A percentile compares a stretch with the other conserved stretches of the same genome.
Evolutionary conservation across 1,140 invertebrate genomes (phyloP).

Genomic region (Drosophila repletoides): DNA sequence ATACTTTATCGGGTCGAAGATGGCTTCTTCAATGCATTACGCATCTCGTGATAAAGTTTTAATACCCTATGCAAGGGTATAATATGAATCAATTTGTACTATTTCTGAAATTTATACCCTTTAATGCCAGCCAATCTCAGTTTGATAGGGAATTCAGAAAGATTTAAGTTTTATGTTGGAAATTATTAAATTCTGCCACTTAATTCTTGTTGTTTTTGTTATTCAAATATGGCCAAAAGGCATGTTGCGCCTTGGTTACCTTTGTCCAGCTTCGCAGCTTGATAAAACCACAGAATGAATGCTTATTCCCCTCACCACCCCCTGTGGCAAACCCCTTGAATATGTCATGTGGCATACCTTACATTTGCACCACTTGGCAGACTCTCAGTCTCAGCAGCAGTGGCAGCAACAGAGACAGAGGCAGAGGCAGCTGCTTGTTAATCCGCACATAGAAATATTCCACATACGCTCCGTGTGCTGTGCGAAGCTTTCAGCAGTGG

Average conservation of each 20-base stretch:
- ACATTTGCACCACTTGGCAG: slow-evolving; percentile 16
- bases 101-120: no score
- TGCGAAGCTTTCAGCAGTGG: no score
- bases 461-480: slow-evolving; percentile 53
- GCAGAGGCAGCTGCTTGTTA: slow-evolving; percentile 57
- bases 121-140: no score
- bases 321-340: slow-evolving; percentile 9
- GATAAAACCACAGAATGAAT: neutral
- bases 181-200: no score
- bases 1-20: no score
- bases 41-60: no score
- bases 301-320: neutral
- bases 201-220: neutral
- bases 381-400: neutral
- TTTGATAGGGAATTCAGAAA: no score
- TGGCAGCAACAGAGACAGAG: no score
- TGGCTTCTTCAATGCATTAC: no score
- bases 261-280: slow-evolving; percentile 49
- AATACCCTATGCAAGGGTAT: no score
- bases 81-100: no score
- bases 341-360: slow-evolving; percentile 43
- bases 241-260: slow-evolving; percentile 59
- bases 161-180: no score
- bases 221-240: neutral
- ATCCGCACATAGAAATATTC: slow-evolving; percentile 71